Evolutionary conservation across 2,888 invertebrate species (phyloP), one percentile per base, ranked within the genome.

Genomic region (Leucozona laternaria): DNA sequence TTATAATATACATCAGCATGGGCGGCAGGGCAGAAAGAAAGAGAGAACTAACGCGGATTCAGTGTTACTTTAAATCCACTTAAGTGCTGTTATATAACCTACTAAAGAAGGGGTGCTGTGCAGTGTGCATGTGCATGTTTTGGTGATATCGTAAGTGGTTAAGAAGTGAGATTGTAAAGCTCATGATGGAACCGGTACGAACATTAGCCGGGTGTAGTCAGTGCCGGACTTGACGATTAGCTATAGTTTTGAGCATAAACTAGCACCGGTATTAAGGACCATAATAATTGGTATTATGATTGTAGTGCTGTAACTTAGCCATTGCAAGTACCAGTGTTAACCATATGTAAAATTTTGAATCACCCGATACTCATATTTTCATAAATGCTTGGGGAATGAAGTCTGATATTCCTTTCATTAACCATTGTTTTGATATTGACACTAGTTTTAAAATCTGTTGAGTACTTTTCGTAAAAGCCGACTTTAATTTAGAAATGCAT

Each of bases 1-100:
- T 25, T 7, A 25, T 62, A 17, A n/a, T 7, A 25, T 28, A 28
- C 8, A 4, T 4, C 4, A 31, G n/a, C 13, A 25, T 28, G 7
- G 3, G 17, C 25, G n/a, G 1, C 11, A 28, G 4, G 17, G 10
- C 11, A 45, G 28, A 17, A 50, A 53, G 34, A 34, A 34, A 28
- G 43, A 60, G n/a, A 37, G 17, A 25, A 43, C 43, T 66, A 45
- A 11, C 66, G 43, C 55, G 71, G 31, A 40, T 57, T 81, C 62
- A 55, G 72, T 57, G 68, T 40, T 57, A 79, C 71, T 84, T 79
- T 64, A 76, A 79, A 75, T 76, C 76, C 64, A 79, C 76, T 84
- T 79, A 62, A 84, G 77, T 80, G 76, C 68, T 60, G 72, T 80
- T 77, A 71, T 58, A 64, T 66, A n/a, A n/a, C n/a, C n/a, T 76